A percentile compares a stretch with the other conserved stretches of the same genome.
Evolutionary conservation across 2,888 invertebrate species (phyloP).

Genomic region (Masnerella sp.): DNA sequence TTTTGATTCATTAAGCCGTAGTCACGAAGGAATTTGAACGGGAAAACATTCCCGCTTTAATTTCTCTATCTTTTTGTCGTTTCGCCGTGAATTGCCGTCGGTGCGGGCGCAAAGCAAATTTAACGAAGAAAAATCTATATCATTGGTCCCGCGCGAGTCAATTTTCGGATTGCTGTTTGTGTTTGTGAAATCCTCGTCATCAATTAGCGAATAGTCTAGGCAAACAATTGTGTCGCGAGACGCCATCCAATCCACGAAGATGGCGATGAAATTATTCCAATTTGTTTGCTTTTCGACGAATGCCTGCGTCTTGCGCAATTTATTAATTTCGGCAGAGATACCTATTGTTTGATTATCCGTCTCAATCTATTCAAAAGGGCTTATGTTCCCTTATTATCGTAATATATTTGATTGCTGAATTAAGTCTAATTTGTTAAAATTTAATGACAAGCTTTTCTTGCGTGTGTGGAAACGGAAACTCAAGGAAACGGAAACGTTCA

Average conservation of each 20-base stretch:
- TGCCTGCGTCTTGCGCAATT: not conserved
- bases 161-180: conserved; percentile 37
- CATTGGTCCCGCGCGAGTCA: conserved; percentile 20
- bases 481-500: too few relatives aligned
- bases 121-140: conserved; percentile 34
- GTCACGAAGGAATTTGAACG: conserved; percentile 41
- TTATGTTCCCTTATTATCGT: too few relatives aligned
- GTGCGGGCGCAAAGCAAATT: conserved; percentile 36
- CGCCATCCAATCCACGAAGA: too few relatives aligned
- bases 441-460: too few relatives aligned
- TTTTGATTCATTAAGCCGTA: conserved; percentile 51
- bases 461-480: too few relatives aligned
- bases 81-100: conserved; percentile 24
- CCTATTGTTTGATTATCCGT: too few relatives aligned
- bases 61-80: conserved; percentile 36
- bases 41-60: conserved; percentile 33
- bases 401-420: too few relatives aligned
- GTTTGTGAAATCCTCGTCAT: conserved; percentile 35
- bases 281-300: conserved; percentile 14
- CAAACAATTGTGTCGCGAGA: conserved; percentile 30
- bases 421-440: too few relatives aligned
- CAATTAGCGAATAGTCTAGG: conserved; percentile 45
- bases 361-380: too few relatives aligned
- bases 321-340: not conserved
- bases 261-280: conserved; percentile 8